These are phyloP conservation scores for Lophius piscatorius DNA, from an alignment of 2,113 vertebrate genomes.

Conservation along the genomic window DNA sequence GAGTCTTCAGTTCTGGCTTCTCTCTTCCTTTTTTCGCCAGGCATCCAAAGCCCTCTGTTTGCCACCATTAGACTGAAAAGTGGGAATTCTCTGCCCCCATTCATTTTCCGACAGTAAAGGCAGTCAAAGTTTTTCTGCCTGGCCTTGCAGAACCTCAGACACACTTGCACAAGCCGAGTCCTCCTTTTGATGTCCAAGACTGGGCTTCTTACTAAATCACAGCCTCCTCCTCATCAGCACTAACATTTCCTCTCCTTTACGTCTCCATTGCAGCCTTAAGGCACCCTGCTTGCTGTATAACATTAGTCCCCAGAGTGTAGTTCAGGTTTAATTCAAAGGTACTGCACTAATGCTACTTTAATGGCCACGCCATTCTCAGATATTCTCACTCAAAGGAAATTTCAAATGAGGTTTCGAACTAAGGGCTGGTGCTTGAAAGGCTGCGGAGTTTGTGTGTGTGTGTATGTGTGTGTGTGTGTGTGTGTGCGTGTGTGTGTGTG, in stretches of 20 bases:
- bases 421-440: slow-evolving; percentile 67
- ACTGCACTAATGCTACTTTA: slow-evolving; percentile 85
- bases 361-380: slow-evolving; percentile 84
- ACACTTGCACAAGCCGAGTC: slow-evolving; percentile 56
- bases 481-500: slow-evolving; percentile 33
- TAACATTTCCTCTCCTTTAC: slow-evolving; percentile 57
- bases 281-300: slow-evolving; percentile 76
- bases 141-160: slow-evolving; percentile 74
- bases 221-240: slow-evolving; percentile 48
- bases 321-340: slow-evolving; percentile 89
- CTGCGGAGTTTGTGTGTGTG: slow-evolving; percentile 41
- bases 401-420: slow-evolving; percentile 81
- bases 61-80: slow-evolving; percentile 74
- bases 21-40: slow-evolving; percentile 68
- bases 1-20: slow-evolving; percentile 59
- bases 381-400: slow-evolving; percentile 88
- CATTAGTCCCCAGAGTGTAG: slow-evolving; percentile 84
- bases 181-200: slow-evolving; percentile 73
- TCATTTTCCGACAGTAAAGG: slow-evolving; percentile 75
- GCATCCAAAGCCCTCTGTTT: slow-evolving; percentile 74
- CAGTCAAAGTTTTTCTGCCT: slow-evolving; percentile 57
- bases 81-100: slow-evolving; percentile 61
- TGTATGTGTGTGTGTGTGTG: slow-evolving; percentile 14
- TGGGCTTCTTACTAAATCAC: slow-evolving; percentile 66
- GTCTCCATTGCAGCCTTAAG: slow-evolving; percentile 55